phyloP scores from a whole-genome alignment of 64 coral and sea anemone species.

The Pachyseris speciosa region DNA sequence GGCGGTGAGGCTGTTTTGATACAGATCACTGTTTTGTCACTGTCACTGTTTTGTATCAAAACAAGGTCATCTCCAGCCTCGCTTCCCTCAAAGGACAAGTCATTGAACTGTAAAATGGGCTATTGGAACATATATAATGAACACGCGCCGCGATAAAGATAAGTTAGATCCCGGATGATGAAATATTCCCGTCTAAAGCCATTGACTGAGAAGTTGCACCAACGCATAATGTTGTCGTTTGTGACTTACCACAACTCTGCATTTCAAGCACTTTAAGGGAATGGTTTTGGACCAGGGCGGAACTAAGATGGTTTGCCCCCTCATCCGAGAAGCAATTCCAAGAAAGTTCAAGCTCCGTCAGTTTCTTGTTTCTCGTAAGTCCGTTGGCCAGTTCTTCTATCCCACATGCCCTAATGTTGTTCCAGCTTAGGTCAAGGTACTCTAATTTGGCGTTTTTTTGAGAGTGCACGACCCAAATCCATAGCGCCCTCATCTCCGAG shows the following conservation, averaged over 20 bases:
- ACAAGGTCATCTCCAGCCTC: too few relatives aligned
- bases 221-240: too few relatives aligned
- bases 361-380: slow-evolving; percentile 4
- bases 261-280: slow-evolving; percentile 45
- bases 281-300: not conserved
- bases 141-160: too few relatives aligned
- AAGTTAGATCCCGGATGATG: too few relatives aligned
- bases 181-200: too few relatives aligned
- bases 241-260: slow-evolving; percentile 12
- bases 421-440: slow-evolving; percentile 68
- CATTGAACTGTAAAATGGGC: too few relatives aligned
- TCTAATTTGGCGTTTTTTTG: slow-evolving; percentile 25
- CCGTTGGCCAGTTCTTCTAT: slow-evolving; percentile 21
- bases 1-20: too few relatives aligned
- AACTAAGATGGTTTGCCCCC: slow-evolving; percentile 23
- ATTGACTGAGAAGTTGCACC: too few relatives aligned
- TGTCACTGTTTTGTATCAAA: too few relatives aligned
- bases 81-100: too few relatives aligned
- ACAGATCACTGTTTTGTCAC: too few relatives aligned
- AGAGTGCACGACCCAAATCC: slow-evolving; percentile 13
- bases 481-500: slow-evolving; percentile 43
- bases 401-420: slow-evolving; percentile 21
- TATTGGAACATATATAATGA: too few relatives aligned
- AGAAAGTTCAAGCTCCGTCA: slow-evolving; percentile 54
- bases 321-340: slow-evolving; percentile 66